Evolutionary conservation across 2,888 invertebrate genomes (phyloP).

Genomic region (Balanococcus diminutus): DNA sequence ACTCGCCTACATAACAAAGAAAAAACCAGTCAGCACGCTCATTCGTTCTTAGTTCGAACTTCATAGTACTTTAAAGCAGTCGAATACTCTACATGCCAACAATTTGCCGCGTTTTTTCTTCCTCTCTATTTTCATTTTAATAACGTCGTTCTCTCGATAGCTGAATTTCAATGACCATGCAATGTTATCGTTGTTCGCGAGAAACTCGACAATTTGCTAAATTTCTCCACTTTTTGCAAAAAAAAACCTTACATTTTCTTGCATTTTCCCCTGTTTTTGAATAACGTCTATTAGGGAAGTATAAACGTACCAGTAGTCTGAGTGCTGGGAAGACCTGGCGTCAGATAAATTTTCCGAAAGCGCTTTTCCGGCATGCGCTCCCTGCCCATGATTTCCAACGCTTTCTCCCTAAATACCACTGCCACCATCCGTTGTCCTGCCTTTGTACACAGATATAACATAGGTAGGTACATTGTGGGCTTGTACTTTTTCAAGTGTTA

Average conservation of each 20-base stretch:
- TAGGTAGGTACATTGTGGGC: neutral
- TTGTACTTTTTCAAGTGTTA: neutral
- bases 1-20: neutral
- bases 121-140: neutral
- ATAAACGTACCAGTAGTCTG: neutral
- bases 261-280: slow-evolving; percentile 57
- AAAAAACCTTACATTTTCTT: slow-evolving; percentile 55
- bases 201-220: slow-evolving; percentile 29
- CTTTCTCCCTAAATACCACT: neutral
- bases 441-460: neutral
- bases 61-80: neutral
- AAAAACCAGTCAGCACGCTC: too few species aligned
- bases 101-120: neutral
- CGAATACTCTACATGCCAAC: neutral
- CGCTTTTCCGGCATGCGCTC: neutral
- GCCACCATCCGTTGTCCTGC: neutral
- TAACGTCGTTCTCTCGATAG: slow-evolving; percentile 26
- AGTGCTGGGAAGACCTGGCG: slow-evolving; percentile 24
- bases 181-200: neutral
- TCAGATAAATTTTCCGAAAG: slow-evolving; percentile 46
- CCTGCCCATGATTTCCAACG: neutral
- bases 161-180: slow-evolving; percentile 19
- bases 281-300: slow-evolving; percentile 55
- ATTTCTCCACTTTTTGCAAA: slow-evolving; percentile 56
- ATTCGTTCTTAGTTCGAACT: neutral